Percentiles rank a stretch among this genome's conserved stretches.
phyloP scores from a whole-genome alignment of 2,888 invertebrate genomes.

The Xylocampa areola region DNA sequence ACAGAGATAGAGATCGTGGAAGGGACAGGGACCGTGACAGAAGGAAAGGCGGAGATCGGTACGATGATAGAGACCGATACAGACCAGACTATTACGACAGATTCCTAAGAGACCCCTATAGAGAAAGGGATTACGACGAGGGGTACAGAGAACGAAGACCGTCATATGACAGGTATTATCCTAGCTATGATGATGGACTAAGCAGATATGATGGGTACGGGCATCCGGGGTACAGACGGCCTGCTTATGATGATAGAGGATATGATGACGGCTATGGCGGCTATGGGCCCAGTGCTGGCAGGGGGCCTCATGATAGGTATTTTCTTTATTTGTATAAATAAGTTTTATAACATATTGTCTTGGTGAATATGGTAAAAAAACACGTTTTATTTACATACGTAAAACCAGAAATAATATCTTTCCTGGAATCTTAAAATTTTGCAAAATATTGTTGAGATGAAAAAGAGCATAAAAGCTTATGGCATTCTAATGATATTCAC shows the following conservation, averaged over 20 bases:
- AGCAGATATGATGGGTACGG: conserved; percentile 65
- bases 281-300: conserved; percentile 72
- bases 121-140: conserved; percentile 78
- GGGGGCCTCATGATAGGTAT: conserved; percentile 88
- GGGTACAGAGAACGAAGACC: conserved; percentile 78
- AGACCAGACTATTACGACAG: conserved; percentile 84
- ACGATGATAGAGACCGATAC: conserved; percentile 82
- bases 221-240: conserved; percentile 75
- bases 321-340: too few species aligned
- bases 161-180: conserved; percentile 74
- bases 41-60: conserved; percentile 59
- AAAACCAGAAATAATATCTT: too few species aligned
- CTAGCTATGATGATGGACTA: conserved; percentile 68
- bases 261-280: conserved; percentile 82
- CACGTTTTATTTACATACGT: too few species aligned
- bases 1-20: conserved; percentile 70
- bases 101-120: conserved; percentile 80
- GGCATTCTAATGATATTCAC: too few species aligned
- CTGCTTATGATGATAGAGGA: conserved; percentile 69
- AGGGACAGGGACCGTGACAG: conserved; percentile 71
- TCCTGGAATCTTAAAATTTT: too few species aligned
- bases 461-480: too few species aligned
- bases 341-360: too few species aligned
- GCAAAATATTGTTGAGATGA: too few species aligned
- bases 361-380: too few species aligned